Conservation (phyloP, 2,888 invertebrate species). For the Apodemia duryi region DNA sequence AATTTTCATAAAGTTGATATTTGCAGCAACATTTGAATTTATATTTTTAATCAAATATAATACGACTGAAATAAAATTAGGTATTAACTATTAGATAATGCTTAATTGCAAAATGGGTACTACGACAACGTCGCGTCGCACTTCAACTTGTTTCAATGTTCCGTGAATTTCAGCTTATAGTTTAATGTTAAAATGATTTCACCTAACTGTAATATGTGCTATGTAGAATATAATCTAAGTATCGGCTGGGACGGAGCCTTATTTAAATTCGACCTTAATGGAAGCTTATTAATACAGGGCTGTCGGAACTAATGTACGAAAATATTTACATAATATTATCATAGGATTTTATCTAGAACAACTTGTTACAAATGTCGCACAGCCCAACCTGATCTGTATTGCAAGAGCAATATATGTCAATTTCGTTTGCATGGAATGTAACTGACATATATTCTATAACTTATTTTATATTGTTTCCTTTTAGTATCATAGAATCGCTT, state of each 20-base stretch:
- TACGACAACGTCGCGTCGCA: not conserved
- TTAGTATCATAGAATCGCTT: not conserved
- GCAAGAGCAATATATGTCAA: not conserved
- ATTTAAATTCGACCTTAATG: constrained; percentile 47
- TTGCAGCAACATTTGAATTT: no score
- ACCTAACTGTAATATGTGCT: constrained; percentile 7
- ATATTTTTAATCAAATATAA: no score
- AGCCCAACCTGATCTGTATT: not conserved
- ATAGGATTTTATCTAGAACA: constrained; percentile 17
- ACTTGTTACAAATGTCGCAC: not conserved
- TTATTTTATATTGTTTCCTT: constrained; percentile 7
- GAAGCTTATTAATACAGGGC: constrained; percentile 35
- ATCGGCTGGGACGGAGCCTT: constrained; percentile 30
- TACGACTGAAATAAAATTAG: no score
- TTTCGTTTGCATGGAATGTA: not conserved
- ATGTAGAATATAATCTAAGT: constrained; percentile 3
- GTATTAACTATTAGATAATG: not conserved
- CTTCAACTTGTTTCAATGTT: not conserved
- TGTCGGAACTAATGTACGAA: constrained; percentile 38
- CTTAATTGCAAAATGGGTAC: not conserved
- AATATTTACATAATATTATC: constrained; percentile 38
- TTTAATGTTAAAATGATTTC: constrained; percentile 10
- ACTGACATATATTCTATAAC: not conserved
- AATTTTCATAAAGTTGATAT: no score
- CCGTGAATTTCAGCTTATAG: not conserved